Percentiles rank a stretch among this genome's conserved stretches.
phyloP scores from a whole-genome alignment of 2,797 vertebrate species.

The Pelodytes ibericus region DNA sequence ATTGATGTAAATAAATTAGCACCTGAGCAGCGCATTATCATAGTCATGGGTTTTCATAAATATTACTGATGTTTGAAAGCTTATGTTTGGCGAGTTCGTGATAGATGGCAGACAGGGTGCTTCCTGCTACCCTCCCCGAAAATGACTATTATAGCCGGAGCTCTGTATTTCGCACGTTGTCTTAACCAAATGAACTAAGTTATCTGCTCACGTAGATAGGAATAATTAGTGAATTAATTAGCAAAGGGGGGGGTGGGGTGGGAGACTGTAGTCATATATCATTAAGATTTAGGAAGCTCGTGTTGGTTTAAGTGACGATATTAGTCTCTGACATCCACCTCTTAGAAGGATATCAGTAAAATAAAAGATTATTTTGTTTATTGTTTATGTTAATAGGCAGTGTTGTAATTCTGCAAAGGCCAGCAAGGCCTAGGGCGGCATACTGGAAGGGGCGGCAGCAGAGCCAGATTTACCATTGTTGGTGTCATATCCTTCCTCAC shows the following conservation, averaged over 20 bases:
- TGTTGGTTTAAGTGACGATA: background rate
- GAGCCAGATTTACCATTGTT: no score
- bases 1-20: constrained; percentile 97
- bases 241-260: background rate
- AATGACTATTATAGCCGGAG: constrained; percentile 57
- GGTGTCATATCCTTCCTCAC: no score
- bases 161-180: constrained; percentile 52
- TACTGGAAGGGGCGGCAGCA: no score
- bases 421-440: no score
- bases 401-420: no score
- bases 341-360: background rate
- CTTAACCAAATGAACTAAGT: constrained; percentile 13
- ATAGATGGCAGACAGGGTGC: constrained; percentile 67
- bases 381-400: no score
- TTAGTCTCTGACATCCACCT: background rate
- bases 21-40: constrained; percentile 85
- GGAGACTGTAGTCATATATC: background rate
- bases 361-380: no score
- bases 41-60: constrained; percentile 73
- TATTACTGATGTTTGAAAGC: constrained; percentile 68
- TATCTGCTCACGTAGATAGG: background rate
- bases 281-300: background rate
- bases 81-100: constrained; percentile 67
- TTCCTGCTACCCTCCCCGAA: constrained; percentile 19
- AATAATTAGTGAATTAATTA: constrained; percentile 2